Evolutionary conservation across 2,113 vertebrate species (phyloP), one percentile per base, ranked within the genome.

Genomic region (Riparia riparia): DNA sequence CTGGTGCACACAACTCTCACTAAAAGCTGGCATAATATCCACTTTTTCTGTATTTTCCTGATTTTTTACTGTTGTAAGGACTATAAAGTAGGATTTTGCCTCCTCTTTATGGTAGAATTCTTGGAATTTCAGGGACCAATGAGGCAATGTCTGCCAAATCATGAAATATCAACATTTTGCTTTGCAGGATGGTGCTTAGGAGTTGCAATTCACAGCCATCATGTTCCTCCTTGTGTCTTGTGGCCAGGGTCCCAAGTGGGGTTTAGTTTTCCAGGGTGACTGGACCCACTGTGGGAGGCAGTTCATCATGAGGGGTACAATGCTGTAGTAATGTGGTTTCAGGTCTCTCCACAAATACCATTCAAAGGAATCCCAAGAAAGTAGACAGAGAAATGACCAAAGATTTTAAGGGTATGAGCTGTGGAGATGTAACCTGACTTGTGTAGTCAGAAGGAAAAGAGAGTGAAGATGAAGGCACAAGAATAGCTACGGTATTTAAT

Each of bases 401-500:
- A 80, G 14, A 32, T 70, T 86, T 81, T 51, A 65, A 32, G 50
- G 10, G 17, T 54, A 19, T 31, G 18, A 72, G 15, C 34, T 56
- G 7, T 63, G 24, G 41, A 34, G 16, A 17, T n/a, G 61, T 20
- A 57, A 41, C 18, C 24, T 56, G 21, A 17, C 13, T 69, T 65
- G 17, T 29, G 21, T 29, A 73, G 21, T 49, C 41, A 41, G 37
- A 61, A 86, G 15, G 10, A 68, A 82, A 64, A 61, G 12, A 51
- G 34, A 54, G 15, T 21, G 49, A 88, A 68, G 44, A 66, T 17
- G 29, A 58, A 82, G 41, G 24, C 19, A 64, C 10, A 68, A 57
- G 29, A 51, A 14, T 4, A 80, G 10, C 34, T n/a, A 47, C 0
- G 4, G 16, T 19, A 54, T 72, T 39, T 77, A 0, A 51, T 34